A percentile compares a stretch with the other conserved stretches of the same genome.
Evolutionary conservation across 2,888 invertebrate species (phyloP).

Genomic region (Trachelus stipa): DNA sequence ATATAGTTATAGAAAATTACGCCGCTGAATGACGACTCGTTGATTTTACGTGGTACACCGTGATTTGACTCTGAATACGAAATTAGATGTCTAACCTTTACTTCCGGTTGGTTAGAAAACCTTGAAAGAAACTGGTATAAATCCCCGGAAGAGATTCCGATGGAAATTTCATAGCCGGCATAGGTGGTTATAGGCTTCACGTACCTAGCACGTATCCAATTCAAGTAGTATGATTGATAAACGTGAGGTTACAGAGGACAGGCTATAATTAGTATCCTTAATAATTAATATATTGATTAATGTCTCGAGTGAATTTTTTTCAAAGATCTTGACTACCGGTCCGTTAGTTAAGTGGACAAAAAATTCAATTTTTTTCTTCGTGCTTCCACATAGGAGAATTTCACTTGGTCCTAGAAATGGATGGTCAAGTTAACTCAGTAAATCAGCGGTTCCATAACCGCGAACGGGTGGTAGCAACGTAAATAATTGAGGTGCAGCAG

Average conservation of each 20-base stretch:
- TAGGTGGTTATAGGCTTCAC: not conserved
- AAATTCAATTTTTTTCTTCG: not conserved
- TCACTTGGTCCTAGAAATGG: slow-evolving; percentile 30
- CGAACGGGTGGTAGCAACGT: slow-evolving; percentile 35
- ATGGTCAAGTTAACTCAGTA: slow-evolving; percentile 39
- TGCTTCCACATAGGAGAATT: slow-evolving; percentile 24
- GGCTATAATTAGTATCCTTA: not conserved
- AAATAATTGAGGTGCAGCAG: slow-evolving; percentile 39
- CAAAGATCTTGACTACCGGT: not conserved
- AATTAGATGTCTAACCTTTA: not conserved
- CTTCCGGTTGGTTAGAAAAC: not conserved
- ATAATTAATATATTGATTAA: not conserved
- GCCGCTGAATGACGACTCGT: not conserved
- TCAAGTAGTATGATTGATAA: not conserved
- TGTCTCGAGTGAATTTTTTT: not conserved
- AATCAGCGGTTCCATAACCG: slow-evolving; percentile 47
- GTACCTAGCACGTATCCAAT: not conserved
- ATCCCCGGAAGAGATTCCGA: not conserved
- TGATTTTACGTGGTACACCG: not conserved
- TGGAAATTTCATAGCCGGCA: not conserved
- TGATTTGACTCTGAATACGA: not conserved
- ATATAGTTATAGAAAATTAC: not conserved
- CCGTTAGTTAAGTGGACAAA: not conserved
- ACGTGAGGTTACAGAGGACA: not conserved
- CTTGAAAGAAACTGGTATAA: not conserved